These are phyloP conservation scores for Papilio polytes DNA, from an alignment of 1,140 invertebrate genomes.

Conservation along the genomic window DNA sequence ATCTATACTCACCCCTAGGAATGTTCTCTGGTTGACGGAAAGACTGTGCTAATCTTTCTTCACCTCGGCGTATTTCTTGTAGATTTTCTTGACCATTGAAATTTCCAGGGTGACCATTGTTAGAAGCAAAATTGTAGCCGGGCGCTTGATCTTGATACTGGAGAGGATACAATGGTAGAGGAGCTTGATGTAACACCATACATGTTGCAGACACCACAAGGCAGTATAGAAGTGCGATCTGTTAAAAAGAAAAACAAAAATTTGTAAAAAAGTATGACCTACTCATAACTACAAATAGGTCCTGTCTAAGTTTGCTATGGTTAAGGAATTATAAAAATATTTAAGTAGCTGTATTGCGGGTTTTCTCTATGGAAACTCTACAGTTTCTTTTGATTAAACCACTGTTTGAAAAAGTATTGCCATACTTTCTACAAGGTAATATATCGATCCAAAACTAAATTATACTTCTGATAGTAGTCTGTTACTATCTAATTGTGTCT, in stretches of 20 bases:
- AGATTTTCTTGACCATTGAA: constrained; percentile 68
- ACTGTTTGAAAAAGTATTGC: background rate
- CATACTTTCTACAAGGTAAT: background rate
- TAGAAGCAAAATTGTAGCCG: constrained; percentile 87
- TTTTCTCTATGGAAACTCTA: too few species aligned
- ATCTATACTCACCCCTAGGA: constrained; percentile 87
- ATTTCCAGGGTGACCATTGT: constrained; percentile 84
- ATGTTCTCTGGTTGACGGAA: constrained; percentile 87
- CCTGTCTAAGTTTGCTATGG: background rate
- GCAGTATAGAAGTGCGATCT: constrained; percentile 63
- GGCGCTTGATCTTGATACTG: constrained; percentile 58
- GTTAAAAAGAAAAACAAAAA: constrained; percentile 40
- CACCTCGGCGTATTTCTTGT: constrained; percentile 83
- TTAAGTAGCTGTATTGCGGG: too few species aligned
- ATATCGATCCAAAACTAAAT: background rate
- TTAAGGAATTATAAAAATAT: too few species aligned
- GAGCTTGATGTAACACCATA: constrained; percentile 64
- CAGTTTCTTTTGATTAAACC: background rate
- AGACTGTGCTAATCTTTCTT: constrained; percentile 86
- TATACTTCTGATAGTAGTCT: too few species aligned
- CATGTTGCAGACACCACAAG: constrained; percentile 63
- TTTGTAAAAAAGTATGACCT: background rate
- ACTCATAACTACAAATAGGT: background rate
- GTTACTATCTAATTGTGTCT: background rate
- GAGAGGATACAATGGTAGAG: constrained; percentile 52